Evolutionary conservation across 1,140 invertebrate genomes (phyloP).

Genomic region (Dendroctonus ponderosae): DNA sequence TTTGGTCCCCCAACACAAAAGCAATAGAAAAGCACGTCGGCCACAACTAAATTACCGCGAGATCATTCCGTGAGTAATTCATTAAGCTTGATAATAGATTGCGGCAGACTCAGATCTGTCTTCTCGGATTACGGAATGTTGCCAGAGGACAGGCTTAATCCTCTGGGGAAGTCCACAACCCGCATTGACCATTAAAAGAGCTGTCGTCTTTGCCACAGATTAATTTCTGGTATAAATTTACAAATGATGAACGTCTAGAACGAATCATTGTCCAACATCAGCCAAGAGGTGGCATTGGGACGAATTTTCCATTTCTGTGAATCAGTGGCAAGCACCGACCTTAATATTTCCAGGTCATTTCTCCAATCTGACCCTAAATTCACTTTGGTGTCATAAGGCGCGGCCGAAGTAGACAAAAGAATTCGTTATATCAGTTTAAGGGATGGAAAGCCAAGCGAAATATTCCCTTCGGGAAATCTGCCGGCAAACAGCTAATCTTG

Average conservation of each 20-base stretch:
- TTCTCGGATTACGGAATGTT: constrained; percentile 30
- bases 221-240: too few species aligned
- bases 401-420: constrained; percentile 13
- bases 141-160: constrained; percentile 30
- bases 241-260: too few species aligned
- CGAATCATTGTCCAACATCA: too few species aligned
- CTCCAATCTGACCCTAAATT: constrained; percentile 3
- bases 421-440: constrained; percentile 21
- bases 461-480: constrained; percentile 21
- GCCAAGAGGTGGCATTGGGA: too few species aligned
- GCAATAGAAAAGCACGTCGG: constrained; percentile 5
- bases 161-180: constrained; percentile 23
- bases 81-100: constrained; percentile 35
- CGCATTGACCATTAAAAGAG: constrained; percentile 19
- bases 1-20: too few species aligned
- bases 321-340: too few species aligned
- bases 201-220: too few species aligned
- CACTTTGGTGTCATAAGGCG: constrained; percentile 11
- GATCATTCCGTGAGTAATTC: constrained; percentile 34
- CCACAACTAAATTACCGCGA: constrained; percentile 26
- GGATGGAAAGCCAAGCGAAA: constrained; percentile 7
- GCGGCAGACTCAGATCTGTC: constrained; percentile 31
- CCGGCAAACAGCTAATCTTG: constrained; percentile 13
- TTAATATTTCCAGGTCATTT: background rate
- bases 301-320: too few species aligned